Conservation (phyloP, 2,797 vertebrate species). For the Tinamus major region DNA sequence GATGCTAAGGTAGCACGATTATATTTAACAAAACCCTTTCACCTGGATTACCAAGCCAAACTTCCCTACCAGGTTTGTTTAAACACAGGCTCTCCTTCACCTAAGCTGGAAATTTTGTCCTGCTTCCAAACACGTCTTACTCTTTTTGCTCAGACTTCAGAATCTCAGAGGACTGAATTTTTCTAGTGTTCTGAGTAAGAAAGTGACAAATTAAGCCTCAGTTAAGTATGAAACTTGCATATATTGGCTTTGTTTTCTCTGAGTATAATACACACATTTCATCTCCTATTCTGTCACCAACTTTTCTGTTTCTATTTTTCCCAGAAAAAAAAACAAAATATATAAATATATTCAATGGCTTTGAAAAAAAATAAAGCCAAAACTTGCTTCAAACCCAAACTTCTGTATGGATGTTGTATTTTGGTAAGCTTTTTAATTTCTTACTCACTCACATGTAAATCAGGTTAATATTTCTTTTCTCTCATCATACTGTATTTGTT, state of each 20-base stretch:
- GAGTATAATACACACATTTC: not conserved
- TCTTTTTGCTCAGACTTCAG: not conserved
- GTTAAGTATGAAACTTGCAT: not conserved
- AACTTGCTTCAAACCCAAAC: not conserved
- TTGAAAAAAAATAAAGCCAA: not conserved
- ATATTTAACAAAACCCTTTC: not conserved
- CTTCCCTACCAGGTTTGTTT: not conserved
- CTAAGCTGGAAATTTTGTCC: not conserved
- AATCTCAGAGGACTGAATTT: not conserved
- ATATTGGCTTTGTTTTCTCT: not conserved
- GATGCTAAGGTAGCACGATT: not conserved
- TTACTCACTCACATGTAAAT: not conserved
- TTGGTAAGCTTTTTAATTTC: not conserved
- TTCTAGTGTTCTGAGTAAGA: not conserved
- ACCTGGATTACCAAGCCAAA: rapidly evolving
- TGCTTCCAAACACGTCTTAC: not conserved
- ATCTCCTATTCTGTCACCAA: not conserved
- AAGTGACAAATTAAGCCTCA: not conserved
- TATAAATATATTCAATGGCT: not conserved
- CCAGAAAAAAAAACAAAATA: not conserved
- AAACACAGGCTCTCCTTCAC: not conserved
- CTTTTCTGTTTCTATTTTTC: not conserved
- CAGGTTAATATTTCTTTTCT: not conserved
- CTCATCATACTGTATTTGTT: not conserved
- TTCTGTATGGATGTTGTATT: not conserved